Conservation (phyloP, 2,113 vertebrate genomes). For the Colossoma macropomum region DNA sequence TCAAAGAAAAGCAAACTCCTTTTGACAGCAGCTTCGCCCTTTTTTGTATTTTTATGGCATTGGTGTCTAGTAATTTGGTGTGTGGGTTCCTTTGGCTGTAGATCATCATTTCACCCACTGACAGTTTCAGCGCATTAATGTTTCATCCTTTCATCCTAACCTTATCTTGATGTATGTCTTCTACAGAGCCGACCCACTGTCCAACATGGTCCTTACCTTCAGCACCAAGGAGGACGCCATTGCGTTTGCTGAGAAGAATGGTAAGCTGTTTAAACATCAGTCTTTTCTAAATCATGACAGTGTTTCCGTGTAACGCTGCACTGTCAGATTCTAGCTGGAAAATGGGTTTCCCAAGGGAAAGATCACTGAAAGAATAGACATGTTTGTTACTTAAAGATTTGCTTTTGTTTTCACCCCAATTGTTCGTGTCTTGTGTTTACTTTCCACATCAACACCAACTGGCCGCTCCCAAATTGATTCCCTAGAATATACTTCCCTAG, state of each 20-base stretch:
- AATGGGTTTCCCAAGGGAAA: background rate
- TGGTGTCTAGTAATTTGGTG: too few relatives aligned
- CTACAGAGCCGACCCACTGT: conserved; percentile 91
- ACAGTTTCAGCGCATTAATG: background rate
- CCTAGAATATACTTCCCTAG: conserved; percentile 40
- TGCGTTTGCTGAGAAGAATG: conserved; percentile 97
- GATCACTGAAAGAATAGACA: background rate
- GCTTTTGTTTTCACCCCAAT: conserved; percentile 17
- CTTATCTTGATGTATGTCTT: background rate
- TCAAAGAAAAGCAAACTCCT: too few relatives aligned
- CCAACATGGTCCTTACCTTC: conserved; percentile 90
- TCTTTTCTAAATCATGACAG: conserved; percentile 4
- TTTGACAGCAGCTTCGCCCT: too few relatives aligned
- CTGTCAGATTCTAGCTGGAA: background rate
- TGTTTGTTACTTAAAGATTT: conserved; percentile 25
- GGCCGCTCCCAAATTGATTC: conserved; percentile 14
- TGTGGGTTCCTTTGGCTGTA: too few relatives aligned
- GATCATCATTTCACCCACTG: background rate
- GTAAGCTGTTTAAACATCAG: conserved; percentile 70
- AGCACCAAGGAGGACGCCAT: conserved; percentile 90
- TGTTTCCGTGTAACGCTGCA: conserved; percentile 9
- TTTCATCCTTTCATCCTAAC: background rate
- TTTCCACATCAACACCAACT: conserved; percentile 28
- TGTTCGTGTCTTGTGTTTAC: conserved; percentile 25
- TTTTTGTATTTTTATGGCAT: too few relatives aligned